Percentiles rank a stretch among this genome's conserved stretches.
Evolutionary conservation across 2,797 vertebrate genomes (phyloP).

Genomic region (Sphenopsis melanotis): DNA sequence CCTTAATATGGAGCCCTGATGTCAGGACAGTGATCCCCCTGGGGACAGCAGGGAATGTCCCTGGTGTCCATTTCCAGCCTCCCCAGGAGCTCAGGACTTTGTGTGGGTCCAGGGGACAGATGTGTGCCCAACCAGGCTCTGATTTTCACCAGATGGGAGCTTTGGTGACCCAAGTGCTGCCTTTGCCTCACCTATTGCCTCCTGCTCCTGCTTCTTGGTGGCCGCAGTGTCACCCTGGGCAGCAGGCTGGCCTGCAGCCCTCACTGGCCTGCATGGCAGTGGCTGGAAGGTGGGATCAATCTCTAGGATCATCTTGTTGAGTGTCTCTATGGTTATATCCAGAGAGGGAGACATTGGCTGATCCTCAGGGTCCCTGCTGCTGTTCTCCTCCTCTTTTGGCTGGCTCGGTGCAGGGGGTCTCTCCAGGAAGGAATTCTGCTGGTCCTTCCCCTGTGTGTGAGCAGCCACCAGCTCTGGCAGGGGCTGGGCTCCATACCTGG

Average conservation of each 20-base stretch:
- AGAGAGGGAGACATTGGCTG: constrained; percentile 68
- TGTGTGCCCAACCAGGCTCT: too few species aligned
- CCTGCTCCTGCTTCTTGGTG: constrained; percentile 30
- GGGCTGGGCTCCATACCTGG: background rate
- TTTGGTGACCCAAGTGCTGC: too few species aligned
- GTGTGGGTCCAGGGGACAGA: too few species aligned
- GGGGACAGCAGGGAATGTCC: background rate
- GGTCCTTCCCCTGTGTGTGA: background rate
- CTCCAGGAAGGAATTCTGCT: background rate
- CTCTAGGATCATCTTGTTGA: constrained; percentile 89
- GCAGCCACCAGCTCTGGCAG: background rate
- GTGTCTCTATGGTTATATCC: constrained; percentile 82
- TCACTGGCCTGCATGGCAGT: constrained; percentile 16
- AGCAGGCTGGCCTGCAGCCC: background rate
- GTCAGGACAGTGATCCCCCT: background rate
- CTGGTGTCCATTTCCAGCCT: background rate
- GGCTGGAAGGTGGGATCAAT: constrained; percentile 88
- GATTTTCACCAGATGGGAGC: too few species aligned
- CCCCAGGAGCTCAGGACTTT: background rate
- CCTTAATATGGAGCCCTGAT: fast-evolving
- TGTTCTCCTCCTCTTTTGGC: background rate
- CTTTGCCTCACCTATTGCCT: constrained; percentile 69
- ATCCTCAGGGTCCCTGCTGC: background rate
- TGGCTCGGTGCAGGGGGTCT: fast-evolving
- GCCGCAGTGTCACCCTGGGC: background rate